These are phyloP conservation scores for Adoxophyes honmai DNA, from an alignment of 1,140 invertebrate species.

Conservation along the genomic window DNA sequence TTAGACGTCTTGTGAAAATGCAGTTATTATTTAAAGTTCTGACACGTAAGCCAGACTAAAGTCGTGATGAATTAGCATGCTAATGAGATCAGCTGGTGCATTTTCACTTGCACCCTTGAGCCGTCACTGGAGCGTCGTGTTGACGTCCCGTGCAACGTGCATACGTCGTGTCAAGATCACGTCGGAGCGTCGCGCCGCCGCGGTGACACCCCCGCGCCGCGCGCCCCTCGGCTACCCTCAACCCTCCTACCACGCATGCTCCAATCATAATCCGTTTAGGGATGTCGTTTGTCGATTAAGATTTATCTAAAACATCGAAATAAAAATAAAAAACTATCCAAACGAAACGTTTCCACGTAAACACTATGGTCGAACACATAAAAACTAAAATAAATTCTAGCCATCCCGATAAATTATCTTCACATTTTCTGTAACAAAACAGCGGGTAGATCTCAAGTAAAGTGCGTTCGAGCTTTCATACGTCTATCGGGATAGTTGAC, in stretches of 20 bases:
- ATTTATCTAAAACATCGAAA: conserved; percentile 19
- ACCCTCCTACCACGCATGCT: conserved; percentile 72
- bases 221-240: conserved; percentile 38
- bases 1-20: too few relatives aligned
- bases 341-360: background rate
- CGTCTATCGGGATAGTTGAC: conserved; percentile 35
- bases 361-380: background rate
- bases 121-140: background rate
- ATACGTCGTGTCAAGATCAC: conserved; percentile 73
- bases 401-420: too few relatives aligned
- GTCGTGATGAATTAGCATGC: too few relatives aligned
- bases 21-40: too few relatives aligned
- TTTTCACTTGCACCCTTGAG: conserved; percentile 19
- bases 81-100: conserved; percentile 15
- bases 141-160: conserved; percentile 51
- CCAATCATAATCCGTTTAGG: conserved; percentile 75
- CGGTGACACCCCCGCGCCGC: conserved; percentile 52
- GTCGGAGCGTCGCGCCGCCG: conserved; percentile 53
- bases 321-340: conserved; percentile 6
- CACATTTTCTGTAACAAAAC: background rate
- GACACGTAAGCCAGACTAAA: too few relatives aligned
- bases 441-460: background rate
- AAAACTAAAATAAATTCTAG: background rate
- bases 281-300: conserved; percentile 68
- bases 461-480: conserved; percentile 26